These are phyloP conservation scores for Popillia japonica DNA, from an alignment of 1,140 invertebrate species.

Conservation along the genomic window DNA sequence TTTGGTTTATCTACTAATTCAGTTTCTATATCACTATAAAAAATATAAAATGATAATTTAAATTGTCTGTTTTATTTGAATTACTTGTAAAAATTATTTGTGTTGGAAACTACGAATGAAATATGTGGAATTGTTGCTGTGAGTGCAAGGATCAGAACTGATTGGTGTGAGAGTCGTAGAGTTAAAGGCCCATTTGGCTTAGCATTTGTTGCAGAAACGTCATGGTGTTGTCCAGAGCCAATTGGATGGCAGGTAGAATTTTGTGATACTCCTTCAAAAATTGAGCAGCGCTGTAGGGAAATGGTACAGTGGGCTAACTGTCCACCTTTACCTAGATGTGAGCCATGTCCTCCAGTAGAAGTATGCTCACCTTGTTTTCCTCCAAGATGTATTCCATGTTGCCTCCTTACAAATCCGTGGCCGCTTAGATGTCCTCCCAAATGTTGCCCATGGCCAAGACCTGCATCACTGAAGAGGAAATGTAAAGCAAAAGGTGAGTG, in stretches of 20 bases:
- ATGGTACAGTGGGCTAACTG: slow-evolving; percentile 51
- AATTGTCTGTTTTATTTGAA: not conserved
- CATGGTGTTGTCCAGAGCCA: slow-evolving; percentile 46
- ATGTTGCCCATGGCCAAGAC: slow-evolving; percentile 9
- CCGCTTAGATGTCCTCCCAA: slow-evolving; percentile 38
- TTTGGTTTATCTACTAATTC: too few species aligned
- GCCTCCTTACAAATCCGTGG: slow-evolving; percentile 43
- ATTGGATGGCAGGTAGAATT: slow-evolving; percentile 56
- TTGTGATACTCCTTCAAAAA: slow-evolving; percentile 51
- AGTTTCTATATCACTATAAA: too few species aligned
- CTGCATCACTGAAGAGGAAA: not conserved
- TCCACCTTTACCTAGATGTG: slow-evolving; percentile 46
- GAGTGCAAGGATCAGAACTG: not conserved
- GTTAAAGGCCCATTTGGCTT: slow-evolving; percentile 49
- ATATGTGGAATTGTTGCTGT: slow-evolving; percentile 35
- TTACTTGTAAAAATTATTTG: not conserved
- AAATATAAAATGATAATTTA: slow-evolving; percentile 19
- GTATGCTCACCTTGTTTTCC: slow-evolving; percentile 41
- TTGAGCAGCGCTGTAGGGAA: slow-evolving; percentile 50
- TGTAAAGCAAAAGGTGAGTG: not conserved
- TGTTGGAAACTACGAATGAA: not conserved
- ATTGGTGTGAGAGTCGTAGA: slow-evolving; percentile 39
- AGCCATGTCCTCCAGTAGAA: slow-evolving; percentile 45
- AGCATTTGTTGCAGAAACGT: slow-evolving; percentile 49
- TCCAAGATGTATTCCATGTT: slow-evolving; percentile 46